phyloP scores from a whole-genome alignment of 1,140 invertebrate species.

The Coptotermes formosanus region DNA sequence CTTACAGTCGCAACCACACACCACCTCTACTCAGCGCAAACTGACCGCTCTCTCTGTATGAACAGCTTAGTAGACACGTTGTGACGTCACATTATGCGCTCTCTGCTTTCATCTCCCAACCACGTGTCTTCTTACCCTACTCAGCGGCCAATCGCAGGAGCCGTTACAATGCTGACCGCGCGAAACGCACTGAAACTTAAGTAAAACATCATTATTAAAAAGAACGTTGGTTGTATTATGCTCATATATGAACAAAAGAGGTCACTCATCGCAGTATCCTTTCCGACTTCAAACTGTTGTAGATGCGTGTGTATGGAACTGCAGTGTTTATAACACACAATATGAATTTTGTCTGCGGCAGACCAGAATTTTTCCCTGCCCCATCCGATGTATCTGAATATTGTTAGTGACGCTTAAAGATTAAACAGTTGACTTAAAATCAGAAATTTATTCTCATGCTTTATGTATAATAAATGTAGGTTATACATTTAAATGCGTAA shows the following conservation, averaged over 20 bases:
- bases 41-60: neutral
- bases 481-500: too few species aligned
- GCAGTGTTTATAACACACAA: too few species aligned
- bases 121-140: neutral
- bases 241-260: neutral
- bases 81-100: neutral
- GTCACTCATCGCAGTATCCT: neutral
- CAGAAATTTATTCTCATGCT: too few species aligned
- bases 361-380: too few species aligned
- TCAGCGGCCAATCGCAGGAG: neutral
- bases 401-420: too few species aligned
- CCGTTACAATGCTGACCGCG: constrained; percentile 7
- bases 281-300: neutral
- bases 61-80: neutral
- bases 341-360: too few species aligned
- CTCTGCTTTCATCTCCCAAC: neutral
- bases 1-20: neutral
- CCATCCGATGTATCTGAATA: too few species aligned
- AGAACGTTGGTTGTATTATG: neutral
- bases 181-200: constrained; percentile 11
- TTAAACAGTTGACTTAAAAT: too few species aligned
- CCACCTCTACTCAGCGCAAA: neutral
- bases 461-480: too few species aligned
- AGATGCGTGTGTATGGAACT: too few species aligned
- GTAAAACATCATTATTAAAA: neutral